Percentiles rank a stretch among this genome's conserved stretches.
Conservation (phyloP, 2,888 invertebrate genomes). For the Nebria salina region DNA sequence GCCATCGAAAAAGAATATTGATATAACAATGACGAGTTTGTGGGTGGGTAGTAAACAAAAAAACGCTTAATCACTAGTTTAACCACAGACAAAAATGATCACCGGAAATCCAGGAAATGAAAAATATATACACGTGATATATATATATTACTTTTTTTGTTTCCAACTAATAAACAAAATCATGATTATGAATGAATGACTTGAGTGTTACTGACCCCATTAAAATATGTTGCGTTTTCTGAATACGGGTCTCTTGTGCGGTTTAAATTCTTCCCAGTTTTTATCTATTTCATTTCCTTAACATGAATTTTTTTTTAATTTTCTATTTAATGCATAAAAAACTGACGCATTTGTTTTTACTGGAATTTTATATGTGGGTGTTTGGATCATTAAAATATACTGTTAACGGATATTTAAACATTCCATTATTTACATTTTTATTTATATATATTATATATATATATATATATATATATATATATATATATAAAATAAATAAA, state of each 20-base stretch:
- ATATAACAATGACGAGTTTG: background rate
- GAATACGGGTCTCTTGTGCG: slow-evolving; percentile 16
- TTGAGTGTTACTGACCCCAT: slow-evolving; percentile 35
- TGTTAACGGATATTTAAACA: slow-evolving; percentile 5
- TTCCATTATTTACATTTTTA: background rate
- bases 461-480: too few species aligned
- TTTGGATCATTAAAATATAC: background rate
- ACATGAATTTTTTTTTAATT: background rate
- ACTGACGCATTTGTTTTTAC: slow-evolving; percentile 28
- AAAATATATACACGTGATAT: slow-evolving; percentile 2
- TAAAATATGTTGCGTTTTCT: slow-evolving; percentile 6
- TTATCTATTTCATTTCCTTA: slow-evolving; percentile 30
- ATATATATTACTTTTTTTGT: background rate
- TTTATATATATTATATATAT: too few species aligned
- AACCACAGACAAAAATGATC: background rate
- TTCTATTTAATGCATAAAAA: slow-evolving; percentile 16
- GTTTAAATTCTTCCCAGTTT: slow-evolving; percentile 35
- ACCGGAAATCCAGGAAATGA: slow-evolving; percentile 11
- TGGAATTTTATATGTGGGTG: slow-evolving; percentile 9
- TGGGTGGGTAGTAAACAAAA: slow-evolving; percentile 8
- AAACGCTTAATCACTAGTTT: slow-evolving; percentile 3
- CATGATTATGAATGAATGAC: background rate
- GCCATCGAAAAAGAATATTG: background rate
- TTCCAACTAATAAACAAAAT: background rate
- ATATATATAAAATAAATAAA: too few species aligned